Evolutionary conservation across 1,140 invertebrate species (phyloP), one percentile per base, ranked within the genome.

Genomic region (Ephestia elutella): DNA sequence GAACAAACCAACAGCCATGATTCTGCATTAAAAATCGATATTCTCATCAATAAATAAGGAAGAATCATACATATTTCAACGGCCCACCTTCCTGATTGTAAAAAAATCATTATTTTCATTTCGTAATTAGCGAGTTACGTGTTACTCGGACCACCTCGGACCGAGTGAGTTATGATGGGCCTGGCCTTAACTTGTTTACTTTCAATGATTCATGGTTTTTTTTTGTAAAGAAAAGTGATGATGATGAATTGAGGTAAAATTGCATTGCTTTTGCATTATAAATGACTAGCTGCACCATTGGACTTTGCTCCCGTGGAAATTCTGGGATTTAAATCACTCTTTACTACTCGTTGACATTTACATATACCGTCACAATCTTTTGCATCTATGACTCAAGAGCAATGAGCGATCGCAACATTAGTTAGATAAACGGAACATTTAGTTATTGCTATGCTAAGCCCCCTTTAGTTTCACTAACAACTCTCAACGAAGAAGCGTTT

Each of bases 71-170:
- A 53, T 25, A 53, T 53, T 53, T 53, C 50, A 44, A 53, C 50
- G 19, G 20, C 13, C 13, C 25, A 49, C 13, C 25, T 57, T 57
- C 56, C 56, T 57, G 38, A 17, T 57, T 44, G 20, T 57, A 57
- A 57, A 57, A 57, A 56, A 57, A 51, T 17, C 17, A 28, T 25
- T 51, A 58, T 51, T 61, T 56, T 56, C 50, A 56, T 55, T 20
- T 19, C n/a, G 49, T 54, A 56, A 61, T 61, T 61, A 56, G 60
- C 60, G 54, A 64, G 62, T 60, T 54, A 50, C 57, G 28, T 53
- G 21, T 25, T 25, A 20, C 50, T 53, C 19, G 50, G 38, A 44
- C 50, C 50, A 25, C 21, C 50, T 53, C 50, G 19, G 18, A 13
- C 11, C 8, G 20, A 53, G 21, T 25, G 21, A 53, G 50, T 53